Conservation (phyloP, 2,113 vertebrate species). For the Rhinoptilus africanus region DNA sequence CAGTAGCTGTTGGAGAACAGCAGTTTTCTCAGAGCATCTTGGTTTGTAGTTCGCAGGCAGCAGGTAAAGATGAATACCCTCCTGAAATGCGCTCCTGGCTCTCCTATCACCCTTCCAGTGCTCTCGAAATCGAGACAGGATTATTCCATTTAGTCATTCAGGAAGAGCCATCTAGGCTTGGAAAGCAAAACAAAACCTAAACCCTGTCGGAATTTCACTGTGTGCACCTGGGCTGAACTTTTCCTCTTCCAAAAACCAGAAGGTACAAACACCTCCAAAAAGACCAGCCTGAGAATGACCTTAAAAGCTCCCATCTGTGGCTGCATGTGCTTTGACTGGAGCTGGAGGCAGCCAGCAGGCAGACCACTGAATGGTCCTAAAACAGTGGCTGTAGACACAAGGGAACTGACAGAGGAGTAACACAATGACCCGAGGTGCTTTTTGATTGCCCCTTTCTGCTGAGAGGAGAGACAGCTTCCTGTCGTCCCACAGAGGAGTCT, state of each 20-base stretch:
- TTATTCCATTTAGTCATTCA: not conserved
- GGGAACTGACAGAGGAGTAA: not conserved
- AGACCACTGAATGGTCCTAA: not conserved
- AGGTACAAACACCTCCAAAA: not conserved
- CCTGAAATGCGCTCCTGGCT: not conserved
- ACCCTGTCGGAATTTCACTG: not conserved
- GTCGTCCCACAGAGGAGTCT: not conserved
- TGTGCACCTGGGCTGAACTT: not conserved
- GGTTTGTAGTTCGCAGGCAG: not conserved
- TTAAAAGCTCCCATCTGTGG: not conserved
- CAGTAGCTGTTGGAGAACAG: not conserved
- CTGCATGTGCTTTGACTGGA: not conserved
- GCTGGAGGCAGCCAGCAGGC: not conserved
- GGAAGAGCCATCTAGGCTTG: not conserved
- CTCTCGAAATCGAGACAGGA: not conserved
- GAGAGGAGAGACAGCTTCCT: not conserved
- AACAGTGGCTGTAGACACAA: not conserved
- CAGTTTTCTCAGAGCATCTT: not conserved
- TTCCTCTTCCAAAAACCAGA: not conserved
- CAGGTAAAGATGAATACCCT: not conserved
- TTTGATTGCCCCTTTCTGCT: not conserved
- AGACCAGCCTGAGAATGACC: not conserved
- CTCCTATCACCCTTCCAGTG: not conserved
- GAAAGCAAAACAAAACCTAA: not conserved
- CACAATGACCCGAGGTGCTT: not conserved